Conservation (phyloP, 2,113 vertebrate genomes). For the Falco punctatus region DNA sequence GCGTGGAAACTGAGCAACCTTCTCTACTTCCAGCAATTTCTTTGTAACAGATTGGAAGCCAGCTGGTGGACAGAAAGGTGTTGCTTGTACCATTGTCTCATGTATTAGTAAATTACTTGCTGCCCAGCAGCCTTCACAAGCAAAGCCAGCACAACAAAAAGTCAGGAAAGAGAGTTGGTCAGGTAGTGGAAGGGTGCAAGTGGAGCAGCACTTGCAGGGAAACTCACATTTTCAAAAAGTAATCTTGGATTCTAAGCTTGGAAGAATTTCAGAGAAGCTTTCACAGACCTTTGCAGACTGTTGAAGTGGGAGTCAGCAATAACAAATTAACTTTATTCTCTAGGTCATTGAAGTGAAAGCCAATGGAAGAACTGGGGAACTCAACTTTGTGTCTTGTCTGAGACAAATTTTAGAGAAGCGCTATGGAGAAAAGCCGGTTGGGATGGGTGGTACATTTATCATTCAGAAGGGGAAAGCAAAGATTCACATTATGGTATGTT, state of each 20-base stretch:
- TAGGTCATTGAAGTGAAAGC: constrained; percentile 92
- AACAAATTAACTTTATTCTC: constrained; percentile 1
- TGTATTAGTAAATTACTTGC: not conserved
- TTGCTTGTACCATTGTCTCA: not conserved
- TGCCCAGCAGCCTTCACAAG: not conserved
- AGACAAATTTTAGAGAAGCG: constrained; percentile 84
- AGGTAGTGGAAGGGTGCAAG: not conserved
- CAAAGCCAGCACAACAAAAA: not conserved
- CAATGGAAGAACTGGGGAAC: constrained; percentile 84
- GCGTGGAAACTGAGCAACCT: not conserved
- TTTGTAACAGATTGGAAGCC: not conserved
- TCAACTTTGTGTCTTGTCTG: constrained; percentile 90
- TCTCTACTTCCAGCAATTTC: not conserved
- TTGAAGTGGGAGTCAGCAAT: not conserved
- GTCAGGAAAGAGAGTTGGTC: not conserved
- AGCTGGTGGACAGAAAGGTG: not conserved
- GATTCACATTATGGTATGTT: constrained; percentile 92
- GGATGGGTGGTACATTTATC: constrained; percentile 92
- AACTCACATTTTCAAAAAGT: not conserved
- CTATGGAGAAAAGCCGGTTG: constrained; percentile 89
- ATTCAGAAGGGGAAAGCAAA: constrained; percentile 94
- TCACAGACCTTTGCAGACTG: not conserved
- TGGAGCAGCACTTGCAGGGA: not conserved
- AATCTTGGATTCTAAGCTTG: not conserved
- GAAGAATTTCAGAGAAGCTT: not conserved